phyloP scores from a whole-genome alignment of 2,797 vertebrate genomes.

The Gadopsis marmoratus region DNA sequence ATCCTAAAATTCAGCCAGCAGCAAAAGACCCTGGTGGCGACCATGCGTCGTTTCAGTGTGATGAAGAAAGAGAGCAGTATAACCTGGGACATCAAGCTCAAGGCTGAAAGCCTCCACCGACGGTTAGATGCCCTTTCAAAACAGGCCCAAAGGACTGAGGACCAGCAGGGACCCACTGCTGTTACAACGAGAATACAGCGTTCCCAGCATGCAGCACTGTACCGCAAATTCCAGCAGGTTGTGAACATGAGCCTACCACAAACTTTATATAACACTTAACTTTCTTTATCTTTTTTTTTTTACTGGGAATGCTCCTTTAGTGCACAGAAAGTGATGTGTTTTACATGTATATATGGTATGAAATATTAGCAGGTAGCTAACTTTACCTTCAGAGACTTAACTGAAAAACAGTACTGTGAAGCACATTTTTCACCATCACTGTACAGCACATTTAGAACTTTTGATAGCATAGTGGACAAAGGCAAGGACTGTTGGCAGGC shows the following conservation, averaged over 20 bases:
- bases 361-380: no score
- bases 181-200: conserved; percentile 88
- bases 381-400: not conserved
- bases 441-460: not conserved
- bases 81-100: conserved; percentile 90
- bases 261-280: not conserved
- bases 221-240: conserved; percentile 86
- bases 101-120: conserved; percentile 89
- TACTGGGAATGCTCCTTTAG: not conserved
- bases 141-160: conserved; percentile 86
- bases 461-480: not conserved
- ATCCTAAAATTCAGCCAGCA: conserved; percentile 89
- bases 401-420: no score
- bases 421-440: no score
- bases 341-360: not conserved
- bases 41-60: conserved; percentile 94
- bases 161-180: conserved; percentile 82
- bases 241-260: not conserved
- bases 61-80: conserved; percentile 94
- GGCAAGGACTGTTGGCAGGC: not conserved
- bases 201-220: conserved; percentile 87
- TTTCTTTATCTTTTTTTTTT: no score
- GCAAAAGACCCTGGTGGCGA: conserved; percentile 89
- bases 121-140: conserved; percentile 87
- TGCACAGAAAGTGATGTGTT: not conserved